Percentiles rank a stretch among this genome's conserved stretches.
These are phyloP conservation scores for Lymantria dispar DNA, from an alignment of 2,888 invertebrate species.

Conservation along the genomic window DNA sequence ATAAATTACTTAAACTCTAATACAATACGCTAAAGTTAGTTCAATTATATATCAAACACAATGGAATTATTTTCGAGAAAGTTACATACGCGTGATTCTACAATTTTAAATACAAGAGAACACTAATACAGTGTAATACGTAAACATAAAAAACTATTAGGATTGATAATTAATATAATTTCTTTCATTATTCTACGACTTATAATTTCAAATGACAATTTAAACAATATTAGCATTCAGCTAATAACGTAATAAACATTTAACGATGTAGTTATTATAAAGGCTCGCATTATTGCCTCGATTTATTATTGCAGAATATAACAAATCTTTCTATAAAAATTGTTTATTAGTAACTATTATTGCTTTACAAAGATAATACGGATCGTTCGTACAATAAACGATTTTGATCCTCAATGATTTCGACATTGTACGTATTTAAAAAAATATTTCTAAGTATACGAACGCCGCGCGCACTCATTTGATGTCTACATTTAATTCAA, in stretches of 20 bases:
- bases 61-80: conserved; percentile 17
- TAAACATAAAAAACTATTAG: too few relatives aligned
- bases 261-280: background rate
- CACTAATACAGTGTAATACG: background rate
- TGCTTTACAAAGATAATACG: conserved; percentile 10
- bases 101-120: conserved; percentile 9
- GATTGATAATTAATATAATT: too few relatives aligned
- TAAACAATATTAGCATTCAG: background rate
- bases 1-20: conserved; percentile 16
- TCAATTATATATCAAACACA: conserved; percentile 10
- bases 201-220: background rate
- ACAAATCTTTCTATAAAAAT: conserved; percentile 1
- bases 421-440: too few relatives aligned
- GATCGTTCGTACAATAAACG: too few relatives aligned
- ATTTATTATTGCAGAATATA: background rate
- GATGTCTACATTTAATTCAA: too few relatives aligned
- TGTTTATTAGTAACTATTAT: conserved; percentile 13
- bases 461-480: too few relatives aligned
- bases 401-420: too few relatives aligned
- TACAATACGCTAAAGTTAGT: conserved; percentile 20
- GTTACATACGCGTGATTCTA: conserved; percentile 18
- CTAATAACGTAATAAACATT: background rate
- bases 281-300: too few relatives aligned
- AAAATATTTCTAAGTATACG: too few relatives aligned
- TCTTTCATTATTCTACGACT: too few relatives aligned